These are phyloP conservation scores for Coecobrya sp. DNA, from an alignment of 2,888 invertebrate species.

Conservation along the genomic window DNA sequence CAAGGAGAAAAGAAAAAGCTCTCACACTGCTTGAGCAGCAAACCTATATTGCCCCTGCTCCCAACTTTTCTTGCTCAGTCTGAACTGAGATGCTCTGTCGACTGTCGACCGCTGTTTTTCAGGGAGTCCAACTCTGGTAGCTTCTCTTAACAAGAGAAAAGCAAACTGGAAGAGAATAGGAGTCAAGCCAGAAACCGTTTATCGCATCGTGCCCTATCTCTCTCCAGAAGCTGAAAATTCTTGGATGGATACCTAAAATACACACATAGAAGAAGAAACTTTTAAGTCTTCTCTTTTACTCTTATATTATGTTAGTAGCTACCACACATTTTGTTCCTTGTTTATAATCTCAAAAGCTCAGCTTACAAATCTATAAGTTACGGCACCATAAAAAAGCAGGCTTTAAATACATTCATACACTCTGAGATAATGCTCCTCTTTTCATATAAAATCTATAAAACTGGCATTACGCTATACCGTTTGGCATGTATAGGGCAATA, in stretches of 20 bases:
- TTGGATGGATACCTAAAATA: slow-evolving; percentile 59
- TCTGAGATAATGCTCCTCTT: background rate
- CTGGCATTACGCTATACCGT: background rate
- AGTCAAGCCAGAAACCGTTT: slow-evolving; percentile 59
- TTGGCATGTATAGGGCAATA: slow-evolving; percentile 48
- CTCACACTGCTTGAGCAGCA: slow-evolving; percentile 39
- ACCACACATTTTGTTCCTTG: slow-evolving; percentile 67
- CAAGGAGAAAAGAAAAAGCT: slow-evolving; percentile 14
- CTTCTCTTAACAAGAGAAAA: slow-evolving; percentile 26
- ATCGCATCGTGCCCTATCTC: slow-evolving; percentile 78
- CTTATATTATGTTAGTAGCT: slow-evolving; percentile 46
- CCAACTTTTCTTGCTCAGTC: slow-evolving; percentile 66
- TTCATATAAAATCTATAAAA: background rate
- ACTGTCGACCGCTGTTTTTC: slow-evolving; percentile 70
- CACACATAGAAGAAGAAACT: slow-evolving; percentile 33
- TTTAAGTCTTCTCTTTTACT: slow-evolving; percentile 36
- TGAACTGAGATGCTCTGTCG: slow-evolving; percentile 70
- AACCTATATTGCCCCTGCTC: slow-evolving; percentile 73
- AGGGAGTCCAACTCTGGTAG: slow-evolving; percentile 51
- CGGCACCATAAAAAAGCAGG: slow-evolving; percentile 62
- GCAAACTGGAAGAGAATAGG: slow-evolving; percentile 46
- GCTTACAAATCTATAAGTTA: slow-evolving; percentile 78
- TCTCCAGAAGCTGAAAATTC: slow-evolving; percentile 67
- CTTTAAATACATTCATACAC: slow-evolving; percentile 58
- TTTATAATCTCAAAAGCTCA: slow-evolving; percentile 75